phyloP scores from a whole-genome alignment of 2,797 vertebrate genomes.

The Falco concolor region DNA sequence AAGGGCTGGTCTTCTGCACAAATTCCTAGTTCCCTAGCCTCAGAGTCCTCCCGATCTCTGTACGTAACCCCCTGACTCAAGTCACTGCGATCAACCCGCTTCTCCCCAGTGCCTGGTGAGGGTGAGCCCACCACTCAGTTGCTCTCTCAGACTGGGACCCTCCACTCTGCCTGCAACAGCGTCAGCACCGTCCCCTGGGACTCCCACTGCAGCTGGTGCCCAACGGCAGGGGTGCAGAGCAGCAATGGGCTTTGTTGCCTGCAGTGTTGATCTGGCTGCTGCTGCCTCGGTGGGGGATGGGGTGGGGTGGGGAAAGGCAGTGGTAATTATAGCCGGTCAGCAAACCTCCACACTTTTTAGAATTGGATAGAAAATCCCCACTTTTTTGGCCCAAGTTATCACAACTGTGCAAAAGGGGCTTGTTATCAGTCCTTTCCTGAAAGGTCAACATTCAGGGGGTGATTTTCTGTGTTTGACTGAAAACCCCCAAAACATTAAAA shows the following conservation, averaged over 20 bases:
- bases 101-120: background rate
- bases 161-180: background rate
- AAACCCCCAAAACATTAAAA: background rate
- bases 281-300: background rate
- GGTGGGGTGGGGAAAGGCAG: too few relatives aligned
- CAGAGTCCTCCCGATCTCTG: background rate
- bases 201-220: background rate
- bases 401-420: background rate
- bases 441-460: background rate
- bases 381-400: background rate
- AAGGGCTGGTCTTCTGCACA: background rate
- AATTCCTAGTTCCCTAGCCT: background rate
- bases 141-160: background rate
- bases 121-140: background rate
- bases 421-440: background rate
- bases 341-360: background rate
- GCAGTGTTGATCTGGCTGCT: background rate
- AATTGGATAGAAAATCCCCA: background rate
- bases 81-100: background rate
- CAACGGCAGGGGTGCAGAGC: background rate
- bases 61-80: background rate
- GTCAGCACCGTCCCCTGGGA: background rate
- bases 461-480: background rate
- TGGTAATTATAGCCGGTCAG: background rate
- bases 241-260: background rate